phyloP scores from a whole-genome alignment of 2,113 vertebrate species.

The Ciconia stormi region DNA sequence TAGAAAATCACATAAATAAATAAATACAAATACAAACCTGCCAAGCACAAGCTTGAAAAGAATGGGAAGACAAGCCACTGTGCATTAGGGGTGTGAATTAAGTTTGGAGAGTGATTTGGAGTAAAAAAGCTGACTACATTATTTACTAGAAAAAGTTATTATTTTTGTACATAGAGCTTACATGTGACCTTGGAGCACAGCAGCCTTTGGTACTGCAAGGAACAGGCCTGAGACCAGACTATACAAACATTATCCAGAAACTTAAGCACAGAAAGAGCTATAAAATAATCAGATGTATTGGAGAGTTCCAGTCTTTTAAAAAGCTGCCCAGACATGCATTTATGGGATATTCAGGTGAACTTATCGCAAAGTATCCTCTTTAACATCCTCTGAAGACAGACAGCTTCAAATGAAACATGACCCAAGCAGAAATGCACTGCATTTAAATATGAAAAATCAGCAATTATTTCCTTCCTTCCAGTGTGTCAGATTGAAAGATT shows the following conservation, averaged over 20 bases:
- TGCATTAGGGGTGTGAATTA: background rate
- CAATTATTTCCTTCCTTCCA: background rate
- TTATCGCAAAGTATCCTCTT: background rate
- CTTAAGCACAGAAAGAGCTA: background rate
- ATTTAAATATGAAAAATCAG: constrained; percentile 19
- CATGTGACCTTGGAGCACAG: background rate
- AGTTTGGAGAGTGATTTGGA: background rate
- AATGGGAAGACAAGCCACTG: background rate
- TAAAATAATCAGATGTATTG: background rate
- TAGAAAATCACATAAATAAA: background rate
- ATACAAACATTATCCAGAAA: background rate
- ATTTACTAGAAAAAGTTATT: background rate
- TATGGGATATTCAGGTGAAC: background rate
- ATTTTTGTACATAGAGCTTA: background rate
- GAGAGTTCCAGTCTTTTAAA: background rate
- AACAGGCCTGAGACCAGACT: background rate
- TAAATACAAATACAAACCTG: background rate
- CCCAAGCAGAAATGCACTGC: background rate
- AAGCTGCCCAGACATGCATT: background rate
- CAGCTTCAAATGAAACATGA: background rate
- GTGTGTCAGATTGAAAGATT: background rate
- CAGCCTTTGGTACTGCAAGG: background rate
- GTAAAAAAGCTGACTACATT: background rate
- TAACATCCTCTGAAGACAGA: background rate
- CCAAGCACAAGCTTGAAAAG: background rate